A percentile compares a stretch with the other conserved stretches of the same genome.
These are phyloP conservation scores for Pollachius pollachius DNA, from an alignment of 2,113 vertebrate genomes.

Conservation along the genomic window DNA sequence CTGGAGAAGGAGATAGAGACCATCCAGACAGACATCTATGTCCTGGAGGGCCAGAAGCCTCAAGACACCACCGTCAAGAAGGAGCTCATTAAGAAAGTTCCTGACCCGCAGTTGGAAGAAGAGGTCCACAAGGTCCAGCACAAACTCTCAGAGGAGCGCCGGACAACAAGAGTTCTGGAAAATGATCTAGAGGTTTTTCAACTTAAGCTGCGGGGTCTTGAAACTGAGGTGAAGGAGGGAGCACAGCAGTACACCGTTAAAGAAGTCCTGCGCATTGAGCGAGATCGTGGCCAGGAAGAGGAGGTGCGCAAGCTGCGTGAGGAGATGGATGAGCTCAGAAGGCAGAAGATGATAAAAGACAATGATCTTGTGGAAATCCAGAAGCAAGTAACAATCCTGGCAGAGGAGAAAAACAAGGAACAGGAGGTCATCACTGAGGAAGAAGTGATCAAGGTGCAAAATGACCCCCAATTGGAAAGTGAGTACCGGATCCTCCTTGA, in stretches of 20 bases:
- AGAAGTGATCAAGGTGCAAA: slow-evolving; percentile 91
- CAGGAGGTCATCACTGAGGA: slow-evolving; percentile 88
- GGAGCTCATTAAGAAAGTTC: slow-evolving; percentile 88
- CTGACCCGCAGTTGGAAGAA: slow-evolving; percentile 88
- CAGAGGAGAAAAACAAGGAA: slow-evolving; percentile 81
- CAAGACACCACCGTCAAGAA: slow-evolving; percentile 87
- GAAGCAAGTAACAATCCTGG: slow-evolving; percentile 80
- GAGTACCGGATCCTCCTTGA: slow-evolving; percentile 84
- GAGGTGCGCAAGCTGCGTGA: slow-evolving; percentile 85
- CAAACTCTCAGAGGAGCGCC: slow-evolving; percentile 85
- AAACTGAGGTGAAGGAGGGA: slow-evolving; percentile 82
- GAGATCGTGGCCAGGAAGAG: slow-evolving; percentile 86
- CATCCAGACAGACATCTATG: slow-evolving; percentile 84
- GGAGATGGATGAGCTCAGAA: slow-evolving; percentile 84
- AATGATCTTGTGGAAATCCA: slow-evolving; percentile 81
- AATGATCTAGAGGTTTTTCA: slow-evolving; percentile 84
- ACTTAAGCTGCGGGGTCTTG: slow-evolving; percentile 75
- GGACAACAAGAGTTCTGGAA: slow-evolving; percentile 80
- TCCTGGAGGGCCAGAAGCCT: slow-evolving; percentile 84
- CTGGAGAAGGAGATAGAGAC: slow-evolving; percentile 84
- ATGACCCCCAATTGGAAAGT: slow-evolving; percentile 87
- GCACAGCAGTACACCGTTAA: slow-evolving; percentile 93
- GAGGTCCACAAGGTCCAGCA: slow-evolving; percentile 84
- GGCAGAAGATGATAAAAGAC: slow-evolving; percentile 83
- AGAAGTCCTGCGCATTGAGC: slow-evolving; percentile 92